A percentile compares a stretch with the other conserved stretches of the same genome.
Evolutionary conservation across 2,797 vertebrate species (phyloP).

Genomic region (Eulemur coronatus): DNA sequence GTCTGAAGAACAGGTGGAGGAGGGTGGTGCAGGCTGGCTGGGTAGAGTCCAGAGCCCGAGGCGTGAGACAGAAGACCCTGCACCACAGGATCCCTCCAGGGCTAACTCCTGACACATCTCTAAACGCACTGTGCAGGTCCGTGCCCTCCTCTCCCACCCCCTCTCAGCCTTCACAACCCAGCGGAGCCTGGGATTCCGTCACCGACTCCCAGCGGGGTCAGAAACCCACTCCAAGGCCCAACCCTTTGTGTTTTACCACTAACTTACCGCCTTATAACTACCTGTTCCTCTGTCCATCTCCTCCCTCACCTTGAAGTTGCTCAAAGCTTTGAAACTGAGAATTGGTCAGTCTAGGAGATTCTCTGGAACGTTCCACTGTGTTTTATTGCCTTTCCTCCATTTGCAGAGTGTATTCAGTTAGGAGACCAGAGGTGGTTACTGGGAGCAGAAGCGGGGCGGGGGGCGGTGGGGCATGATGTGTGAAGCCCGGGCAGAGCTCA

Average conservation of each 20-base stretch:
- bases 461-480: accelerated
- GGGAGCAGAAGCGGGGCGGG: neutral
- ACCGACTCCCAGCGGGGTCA: neutral
- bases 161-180: neutral
- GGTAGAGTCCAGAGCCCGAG: neutral
- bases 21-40: accelerated
- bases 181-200: neutral
- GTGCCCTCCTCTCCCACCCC: neutral
- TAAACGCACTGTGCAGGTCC: neutral
- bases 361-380: neutral
- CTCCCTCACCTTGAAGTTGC: neutral
- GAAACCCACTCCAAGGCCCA: neutral
- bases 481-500: neutral
- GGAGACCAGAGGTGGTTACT: neutral
- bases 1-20: neutral
- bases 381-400: neutral
- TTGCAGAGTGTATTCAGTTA: neutral
- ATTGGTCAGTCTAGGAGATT: neutral
- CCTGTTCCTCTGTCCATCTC: neutral
- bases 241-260: neutral
- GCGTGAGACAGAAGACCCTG: neutral
- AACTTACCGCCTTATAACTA: neutral
- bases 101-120: neutral
- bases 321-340: constrained; percentile 6
- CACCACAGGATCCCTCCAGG: neutral